Evolutionary conservation across 2,797 vertebrate species (phyloP).

Genomic region (Sebastes itinus): DNA sequence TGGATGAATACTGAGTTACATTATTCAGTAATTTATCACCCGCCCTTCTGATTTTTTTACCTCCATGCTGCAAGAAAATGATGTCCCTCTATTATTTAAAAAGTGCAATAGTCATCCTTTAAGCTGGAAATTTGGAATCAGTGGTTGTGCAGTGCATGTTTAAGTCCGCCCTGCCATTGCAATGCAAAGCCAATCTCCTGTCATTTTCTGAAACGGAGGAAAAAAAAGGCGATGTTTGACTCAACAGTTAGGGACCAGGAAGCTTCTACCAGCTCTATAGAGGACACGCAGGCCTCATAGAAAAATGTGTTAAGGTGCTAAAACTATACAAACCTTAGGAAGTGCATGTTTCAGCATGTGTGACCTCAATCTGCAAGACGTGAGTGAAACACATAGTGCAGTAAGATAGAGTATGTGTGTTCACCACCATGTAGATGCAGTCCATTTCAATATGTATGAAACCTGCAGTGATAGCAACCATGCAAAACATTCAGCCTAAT

Average conservation of each 20-base stretch:
- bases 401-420: slow-evolving; percentile 23
- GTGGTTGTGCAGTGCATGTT: not conserved
- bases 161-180: not conserved
- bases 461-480: slow-evolving; percentile 61
- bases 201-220: not conserved
- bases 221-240: not conserved
- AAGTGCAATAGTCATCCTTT: slow-evolving; percentile 26
- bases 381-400: slow-evolving; percentile 37
- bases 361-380: slow-evolving; percentile 67
- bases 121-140: not conserved
- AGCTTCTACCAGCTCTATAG: not conserved
- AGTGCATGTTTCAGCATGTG: slow-evolving; percentile 49
- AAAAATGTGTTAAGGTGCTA: slow-evolving; percentile 1
- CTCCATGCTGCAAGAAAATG: slow-evolving; percentile 15
- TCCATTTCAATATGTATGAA: slow-evolving; percentile 66
- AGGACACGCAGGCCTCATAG: not conserved
- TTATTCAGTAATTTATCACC: slow-evolving; percentile 49
- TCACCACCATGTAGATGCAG: slow-evolving; percentile 21
- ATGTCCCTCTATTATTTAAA: slow-evolving; percentile 29
- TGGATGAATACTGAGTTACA: slow-evolving; percentile 53
- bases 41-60: slow-evolving; percentile 2
- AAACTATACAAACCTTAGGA: slow-evolving; percentile 17
- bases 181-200: not conserved
- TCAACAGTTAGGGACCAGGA: not conserved
- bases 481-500: slow-evolving; percentile 66